Base-by-base conservation (phyloP, 1,140 invertebrate species). In the Drosophila teissieri region DNA sequence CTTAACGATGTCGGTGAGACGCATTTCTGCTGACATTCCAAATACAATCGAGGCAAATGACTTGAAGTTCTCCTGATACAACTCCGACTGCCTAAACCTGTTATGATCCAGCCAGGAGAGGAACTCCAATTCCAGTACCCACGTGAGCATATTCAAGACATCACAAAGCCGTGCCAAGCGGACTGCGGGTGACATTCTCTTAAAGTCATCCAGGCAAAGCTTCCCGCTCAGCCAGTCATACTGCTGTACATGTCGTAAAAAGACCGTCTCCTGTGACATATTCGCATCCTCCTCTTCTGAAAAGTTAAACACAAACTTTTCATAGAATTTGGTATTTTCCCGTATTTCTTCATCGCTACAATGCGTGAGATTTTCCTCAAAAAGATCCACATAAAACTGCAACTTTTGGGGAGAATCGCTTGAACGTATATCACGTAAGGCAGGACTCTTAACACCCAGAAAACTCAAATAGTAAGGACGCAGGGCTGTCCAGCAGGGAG, bases 41-140 rank as follows among this genome's bases (percentile, higher is more conserved):
- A 88, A 89, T 0, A 83, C 80, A 5, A 70, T 58, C 2, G 78
- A 17, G 5, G 61, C 84, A 40, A 88, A 88, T 0, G 83, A 80
- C 22, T 77, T 63, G 0, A 55, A 48, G 4, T 83, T 80, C 7
- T 88, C 84, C 37, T 80, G 67, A 15, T 89, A 89, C 39, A 88
- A 70, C 24, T 88, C 84, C 0, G 72, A 52, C 42, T 88, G 83
- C 1, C 78, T 72, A 42, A 88, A 17, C 0, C 79, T 76, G 54
- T 89, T 83, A 52, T 88, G 79, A 44, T 88, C 83, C 42, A 88
- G 36, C 83, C 83, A 88, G 11, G 76, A 67, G 1, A 88, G 34
- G 15, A 88, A 88, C 37, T 88, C 70, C n/a, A 58, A 62, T 44
- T 88, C 83, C 37, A 88, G 44, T 0, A 83, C 57, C 65, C 76